phyloP scores from a whole-genome alignment of 2,888 invertebrate genomes.

The Magallana nippona region DNA sequence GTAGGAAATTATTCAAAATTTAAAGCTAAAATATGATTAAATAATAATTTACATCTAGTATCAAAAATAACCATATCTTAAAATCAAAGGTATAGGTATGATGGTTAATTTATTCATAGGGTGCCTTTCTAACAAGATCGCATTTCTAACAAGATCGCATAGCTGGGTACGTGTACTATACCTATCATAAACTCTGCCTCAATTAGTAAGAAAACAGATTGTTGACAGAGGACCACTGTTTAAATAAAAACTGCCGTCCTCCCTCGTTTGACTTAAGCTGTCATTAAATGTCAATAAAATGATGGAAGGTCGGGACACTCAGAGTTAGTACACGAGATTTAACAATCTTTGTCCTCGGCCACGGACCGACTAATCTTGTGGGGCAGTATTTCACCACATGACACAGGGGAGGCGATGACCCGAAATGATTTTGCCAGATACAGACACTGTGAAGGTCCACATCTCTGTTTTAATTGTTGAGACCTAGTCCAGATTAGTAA shows the following conservation, averaged over 20 bases:
- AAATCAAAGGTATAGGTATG: too few relatives aligned
- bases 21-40: too few relatives aligned
- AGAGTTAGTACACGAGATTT: background rate
- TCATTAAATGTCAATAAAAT: constrained; percentile 14
- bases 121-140: too few relatives aligned
- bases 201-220: background rate
- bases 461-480: too few relatives aligned
- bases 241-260: background rate
- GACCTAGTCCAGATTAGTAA: too few relatives aligned
- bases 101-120: too few relatives aligned
- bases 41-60: too few relatives aligned
- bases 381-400: background rate
- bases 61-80: too few relatives aligned
- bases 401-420: background rate
- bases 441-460: background rate
- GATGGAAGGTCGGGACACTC: background rate
- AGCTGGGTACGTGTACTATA: too few relatives aligned
- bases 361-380: background rate
- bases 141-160: too few relatives aligned
- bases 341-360: constrained; percentile 1
- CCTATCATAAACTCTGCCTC: too few relatives aligned
- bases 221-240: constrained; percentile 2
- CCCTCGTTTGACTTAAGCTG: background rate
- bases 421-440: background rate
- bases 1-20: too few relatives aligned